Percentiles rank a stretch among this genome's conserved stretches.
These are phyloP conservation scores for Gari tellinella DNA, from an alignment of 2,888 invertebrate genomes.

Conservation along the genomic window DNA sequence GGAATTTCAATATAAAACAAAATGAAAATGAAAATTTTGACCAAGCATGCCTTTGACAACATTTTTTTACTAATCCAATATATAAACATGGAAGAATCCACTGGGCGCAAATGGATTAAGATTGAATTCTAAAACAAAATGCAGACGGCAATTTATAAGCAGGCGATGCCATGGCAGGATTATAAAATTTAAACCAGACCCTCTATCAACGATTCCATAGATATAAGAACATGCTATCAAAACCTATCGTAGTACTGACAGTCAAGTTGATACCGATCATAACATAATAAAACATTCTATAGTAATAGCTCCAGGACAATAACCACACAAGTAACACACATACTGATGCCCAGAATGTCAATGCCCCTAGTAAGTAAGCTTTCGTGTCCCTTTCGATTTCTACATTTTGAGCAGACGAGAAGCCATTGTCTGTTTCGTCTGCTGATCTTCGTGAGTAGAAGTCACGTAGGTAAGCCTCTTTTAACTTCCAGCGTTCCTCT, in stretches of 20 bases:
- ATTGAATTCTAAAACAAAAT: too few relatives aligned
- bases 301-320: neutral
- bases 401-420: conserved; percentile 20
- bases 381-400: conserved; percentile 35
- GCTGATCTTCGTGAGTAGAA: conserved; percentile 62
- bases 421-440: conserved; percentile 15
- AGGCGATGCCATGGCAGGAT: too few relatives aligned
- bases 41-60: too few relatives aligned
- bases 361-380: conserved; percentile 16
- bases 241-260: conserved; percentile 5
- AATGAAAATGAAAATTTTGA: too few relatives aligned
- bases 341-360: conserved; percentile 31
- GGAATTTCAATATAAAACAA: too few relatives aligned
- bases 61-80: too few relatives aligned
- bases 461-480: conserved; percentile 81
- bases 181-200: too few relatives aligned
- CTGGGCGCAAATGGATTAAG: too few relatives aligned
- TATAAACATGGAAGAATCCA: too few relatives aligned
- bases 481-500: conserved; percentile 82
- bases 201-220: neutral
- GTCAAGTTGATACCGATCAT: neutral
- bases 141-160: too few relatives aligned
- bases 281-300: conserved; percentile 5
- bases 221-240: conserved; percentile 14
- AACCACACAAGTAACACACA: neutral